A percentile compares a stretch with the other conserved stretches of the same genome.
Conservation (phyloP, 2,888 invertebrate species). For the Ennomos fuscantarius region DNA sequence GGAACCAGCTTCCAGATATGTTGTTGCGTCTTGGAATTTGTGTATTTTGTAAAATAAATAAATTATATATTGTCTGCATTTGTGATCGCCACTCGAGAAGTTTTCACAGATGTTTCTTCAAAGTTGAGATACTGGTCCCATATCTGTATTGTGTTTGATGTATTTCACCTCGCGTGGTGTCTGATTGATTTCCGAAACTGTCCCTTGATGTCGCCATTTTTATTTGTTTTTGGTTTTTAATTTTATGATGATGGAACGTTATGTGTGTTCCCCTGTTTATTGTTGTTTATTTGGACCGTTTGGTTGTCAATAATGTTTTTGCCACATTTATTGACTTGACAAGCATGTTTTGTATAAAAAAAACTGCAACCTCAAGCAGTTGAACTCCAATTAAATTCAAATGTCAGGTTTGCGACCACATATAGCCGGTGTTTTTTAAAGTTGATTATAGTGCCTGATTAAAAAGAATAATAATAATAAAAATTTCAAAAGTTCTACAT, state of each 20-base stretch:
- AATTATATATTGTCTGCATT: no score
- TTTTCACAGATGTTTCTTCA: background rate
- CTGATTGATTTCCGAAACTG: conserved; percentile 28
- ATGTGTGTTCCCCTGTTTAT: conserved; percentile 18
- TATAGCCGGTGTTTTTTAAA: no score
- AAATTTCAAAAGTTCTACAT: no score
- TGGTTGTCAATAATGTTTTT: conserved; percentile 10
- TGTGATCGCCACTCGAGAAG: no score
- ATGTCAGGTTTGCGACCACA: no score
- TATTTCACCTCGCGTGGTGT: conserved; percentile 27
- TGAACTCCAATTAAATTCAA: background rate
- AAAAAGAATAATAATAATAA: no score
- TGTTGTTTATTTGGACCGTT: conserved; percentile 17
- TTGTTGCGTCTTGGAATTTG: no score
- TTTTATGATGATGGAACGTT: conserved; percentile 29
- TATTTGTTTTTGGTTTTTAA: conserved; percentile 19
- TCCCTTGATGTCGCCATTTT: conserved; percentile 20
- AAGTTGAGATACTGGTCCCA: conserved; percentile 15
- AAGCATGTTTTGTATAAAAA: conserved; percentile 2
- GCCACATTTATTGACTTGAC: background rate
- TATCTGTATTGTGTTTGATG: conserved; percentile 13
- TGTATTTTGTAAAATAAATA: no score
- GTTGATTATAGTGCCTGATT: no score
- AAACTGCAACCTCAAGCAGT: conserved; percentile 1
- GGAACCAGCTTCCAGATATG: no score